Evolutionary conservation across 2,888 invertebrate species (phyloP).

Genomic region (Cistogaster globosa): DNA sequence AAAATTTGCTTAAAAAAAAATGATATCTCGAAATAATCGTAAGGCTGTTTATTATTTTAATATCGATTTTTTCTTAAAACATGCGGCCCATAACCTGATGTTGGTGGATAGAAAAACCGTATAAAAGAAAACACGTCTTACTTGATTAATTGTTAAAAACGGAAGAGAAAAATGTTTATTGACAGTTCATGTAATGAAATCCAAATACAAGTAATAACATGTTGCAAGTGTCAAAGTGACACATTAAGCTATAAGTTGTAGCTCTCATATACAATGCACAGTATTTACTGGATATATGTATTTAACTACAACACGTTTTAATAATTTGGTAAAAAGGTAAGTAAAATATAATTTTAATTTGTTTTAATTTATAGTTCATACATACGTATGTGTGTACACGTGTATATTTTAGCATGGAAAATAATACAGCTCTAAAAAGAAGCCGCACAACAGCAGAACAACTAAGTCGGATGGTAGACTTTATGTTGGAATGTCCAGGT

Average conservation of each 20-base stretch:
- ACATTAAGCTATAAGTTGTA: not conserved
- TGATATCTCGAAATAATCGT: constrained; percentile 18
- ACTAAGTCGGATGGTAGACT: constrained; percentile 11
- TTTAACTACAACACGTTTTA: constrained; percentile 3
- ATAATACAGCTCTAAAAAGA: not conserved
- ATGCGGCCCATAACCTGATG: not conserved
- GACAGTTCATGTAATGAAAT: constrained; percentile 3
- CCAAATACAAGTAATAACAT: not conserved
- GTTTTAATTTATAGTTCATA: too few species aligned
- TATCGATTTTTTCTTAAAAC: not conserved
- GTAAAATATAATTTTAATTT: too few species aligned
- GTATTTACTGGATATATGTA: not conserved
- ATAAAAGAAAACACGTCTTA: constrained; percentile 1
- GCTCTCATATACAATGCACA: not conserved
- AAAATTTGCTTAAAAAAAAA: constrained; percentile 5
- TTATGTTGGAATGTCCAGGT: not conserved
- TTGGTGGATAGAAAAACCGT: constrained; percentile 2
- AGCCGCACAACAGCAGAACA: too few species aligned
- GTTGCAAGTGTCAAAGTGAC: constrained; percentile 5
- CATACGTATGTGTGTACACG: too few species aligned
- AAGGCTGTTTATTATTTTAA: constrained; percentile 25
- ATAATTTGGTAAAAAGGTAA: too few species aligned
- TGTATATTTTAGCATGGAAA: too few species aligned
- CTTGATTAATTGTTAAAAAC: not conserved
- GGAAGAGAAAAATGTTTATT: not conserved